A percentile compares a stretch with the other conserved stretches of the same genome.
These are phyloP conservation scores for Enteromius fasciolatus DNA, from an alignment of 2,797 vertebrate species.

Conservation along the genomic window DNA sequence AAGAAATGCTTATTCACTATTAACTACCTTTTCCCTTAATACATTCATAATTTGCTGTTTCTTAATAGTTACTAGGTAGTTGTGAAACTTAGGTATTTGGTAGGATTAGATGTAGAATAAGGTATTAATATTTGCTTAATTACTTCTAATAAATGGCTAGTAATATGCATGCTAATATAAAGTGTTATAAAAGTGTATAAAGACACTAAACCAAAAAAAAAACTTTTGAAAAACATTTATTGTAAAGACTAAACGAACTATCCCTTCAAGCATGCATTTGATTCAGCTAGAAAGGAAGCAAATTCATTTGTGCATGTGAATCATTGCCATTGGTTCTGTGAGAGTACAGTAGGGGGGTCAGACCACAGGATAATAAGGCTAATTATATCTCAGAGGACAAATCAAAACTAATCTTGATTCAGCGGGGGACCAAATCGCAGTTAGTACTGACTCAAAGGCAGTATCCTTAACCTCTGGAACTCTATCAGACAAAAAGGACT, in stretches of 20 bases:
- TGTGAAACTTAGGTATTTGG: no score
- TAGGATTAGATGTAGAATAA: no score
- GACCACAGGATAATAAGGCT: constrained; percentile 23
- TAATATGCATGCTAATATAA: no score
- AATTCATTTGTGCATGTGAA: constrained; percentile 8
- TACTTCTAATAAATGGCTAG: no score
- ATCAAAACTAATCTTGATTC: constrained; percentile 41
- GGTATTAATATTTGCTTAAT: no score
- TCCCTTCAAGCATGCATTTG: not conserved
- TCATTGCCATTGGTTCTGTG: constrained; percentile 37
- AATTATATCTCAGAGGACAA: constrained; percentile 49
- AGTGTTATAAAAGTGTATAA: no score
- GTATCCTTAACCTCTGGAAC: constrained; percentile 13
- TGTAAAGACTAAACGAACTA: not conserved
- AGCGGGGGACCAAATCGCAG: constrained; percentile 15
- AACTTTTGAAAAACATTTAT: not conserved
- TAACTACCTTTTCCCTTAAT: no score
- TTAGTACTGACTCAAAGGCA: not conserved
- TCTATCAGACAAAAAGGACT: not conserved
- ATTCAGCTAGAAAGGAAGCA: not conserved
- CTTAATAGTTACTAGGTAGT: no score
- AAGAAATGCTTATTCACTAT: no score
- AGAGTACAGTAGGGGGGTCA: constrained; percentile 15
- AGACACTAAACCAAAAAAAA: no score
- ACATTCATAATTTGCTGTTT: no score